These are phyloP conservation scores for Parus major DNA, from an alignment of 2,113 vertebrate genomes.

Conservation along the genomic window DNA sequence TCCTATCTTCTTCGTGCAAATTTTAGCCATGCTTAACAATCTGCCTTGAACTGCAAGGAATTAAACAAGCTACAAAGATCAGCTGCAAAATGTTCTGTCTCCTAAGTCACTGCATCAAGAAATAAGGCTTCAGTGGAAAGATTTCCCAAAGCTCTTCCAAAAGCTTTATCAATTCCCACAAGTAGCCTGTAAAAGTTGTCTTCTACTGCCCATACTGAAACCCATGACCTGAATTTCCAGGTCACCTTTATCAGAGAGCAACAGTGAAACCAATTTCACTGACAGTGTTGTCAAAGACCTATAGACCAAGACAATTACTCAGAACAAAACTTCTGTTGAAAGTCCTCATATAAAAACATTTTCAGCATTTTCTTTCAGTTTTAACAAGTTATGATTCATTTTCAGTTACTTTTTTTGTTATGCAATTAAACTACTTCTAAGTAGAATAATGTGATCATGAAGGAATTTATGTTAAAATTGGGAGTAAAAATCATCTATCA, in stretches of 20 bases:
- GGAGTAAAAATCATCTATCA: background rate
- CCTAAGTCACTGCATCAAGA: background rate
- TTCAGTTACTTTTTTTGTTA: background rate
- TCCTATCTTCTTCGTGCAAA: background rate
- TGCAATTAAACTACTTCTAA: background rate
- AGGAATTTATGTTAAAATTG: background rate
- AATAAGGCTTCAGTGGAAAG: background rate
- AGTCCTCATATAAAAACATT: background rate
- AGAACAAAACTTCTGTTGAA: background rate
- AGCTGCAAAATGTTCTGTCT: background rate
- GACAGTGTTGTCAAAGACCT: background rate
- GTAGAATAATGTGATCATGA: background rate
- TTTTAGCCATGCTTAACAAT: background rate
- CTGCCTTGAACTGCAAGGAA: background rate
- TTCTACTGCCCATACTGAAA: background rate
- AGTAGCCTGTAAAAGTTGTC: background rate
- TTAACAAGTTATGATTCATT: background rate
- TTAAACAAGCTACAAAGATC: background rate
- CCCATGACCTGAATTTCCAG: background rate
- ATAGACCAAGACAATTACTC: background rate
- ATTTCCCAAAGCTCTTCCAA: background rate
- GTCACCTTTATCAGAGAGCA: background rate
- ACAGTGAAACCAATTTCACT: background rate
- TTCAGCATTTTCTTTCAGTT: background rate
- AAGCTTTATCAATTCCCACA: background rate